phyloP scores from a whole-genome alignment of 2,888 invertebrate genomes.

The Anorthoa munda region DNA sequence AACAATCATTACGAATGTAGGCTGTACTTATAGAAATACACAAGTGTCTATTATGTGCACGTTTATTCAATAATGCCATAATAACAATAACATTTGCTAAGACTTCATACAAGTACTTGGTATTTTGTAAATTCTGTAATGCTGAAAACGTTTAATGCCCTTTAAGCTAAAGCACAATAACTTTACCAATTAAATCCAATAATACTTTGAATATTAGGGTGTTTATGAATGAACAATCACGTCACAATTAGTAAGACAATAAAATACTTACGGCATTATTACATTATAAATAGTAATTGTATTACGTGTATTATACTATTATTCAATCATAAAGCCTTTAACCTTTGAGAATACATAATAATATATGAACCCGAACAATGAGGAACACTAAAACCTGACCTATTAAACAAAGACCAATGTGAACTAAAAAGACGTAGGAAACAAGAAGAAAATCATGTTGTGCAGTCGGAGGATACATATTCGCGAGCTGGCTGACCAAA shows the following conservation, averaged over 20 bases:
- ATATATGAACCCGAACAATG: slow-evolving; percentile 38
- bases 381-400: slow-evolving; percentile 41
- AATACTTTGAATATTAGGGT: slow-evolving; percentile 31
- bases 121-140: slow-evolving; percentile 68
- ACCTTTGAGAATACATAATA: slow-evolving; percentile 58
- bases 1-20: slow-evolving; percentile 35
- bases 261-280: slow-evolving; percentile 44
- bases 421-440: too few relatives aligned
- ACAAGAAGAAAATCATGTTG: too few relatives aligned
- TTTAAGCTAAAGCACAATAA: slow-evolving; percentile 42
- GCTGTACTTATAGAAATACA: slow-evolving; percentile 59
- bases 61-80: slow-evolving; percentile 76
- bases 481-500: too few relatives aligned
- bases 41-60: slow-evolving; percentile 64
- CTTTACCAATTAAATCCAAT: slow-evolving; percentile 47
- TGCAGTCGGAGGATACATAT: too few relatives aligned
- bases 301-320: slow-evolving; percentile 56
- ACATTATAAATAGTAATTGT: slow-evolving; percentile 62
- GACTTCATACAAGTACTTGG: slow-evolving; percentile 68
- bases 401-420: slow-evolving; percentile 40
- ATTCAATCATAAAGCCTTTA: slow-evolving; percentile 57
- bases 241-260: slow-evolving; percentile 38
- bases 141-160: slow-evolving; percentile 57
- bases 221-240: slow-evolving; percentile 53
- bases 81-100: slow-evolving; percentile 68